phyloP scores from a whole-genome alignment of 1,140 invertebrate species.

The Copidosoma floridanum region DNA sequence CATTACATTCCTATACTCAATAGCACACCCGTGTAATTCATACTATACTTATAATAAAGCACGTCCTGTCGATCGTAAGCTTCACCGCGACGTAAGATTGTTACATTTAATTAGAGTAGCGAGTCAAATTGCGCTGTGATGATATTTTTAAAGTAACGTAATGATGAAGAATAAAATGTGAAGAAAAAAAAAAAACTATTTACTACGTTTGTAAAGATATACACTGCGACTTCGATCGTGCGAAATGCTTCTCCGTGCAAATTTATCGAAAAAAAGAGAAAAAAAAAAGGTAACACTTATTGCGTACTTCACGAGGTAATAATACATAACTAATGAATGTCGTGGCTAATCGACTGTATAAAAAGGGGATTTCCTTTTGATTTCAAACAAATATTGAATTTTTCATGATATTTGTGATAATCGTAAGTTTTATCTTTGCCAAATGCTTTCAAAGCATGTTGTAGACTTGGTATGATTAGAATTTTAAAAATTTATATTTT shows the following conservation, averaged over 20 bases:
- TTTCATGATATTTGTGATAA: too few relatives aligned
- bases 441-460: too few relatives aligned
- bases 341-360: not conserved
- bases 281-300: too few relatives aligned
- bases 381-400: not conserved
- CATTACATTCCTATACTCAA: slow-evolving; percentile 26
- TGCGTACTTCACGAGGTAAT: slow-evolving; percentile 24
- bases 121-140: slow-evolving; percentile 18
- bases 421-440: too few relatives aligned
- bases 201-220: slow-evolving; percentile 3
- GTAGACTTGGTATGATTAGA: too few relatives aligned
- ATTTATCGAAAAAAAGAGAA: not conserved
- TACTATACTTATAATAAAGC: slow-evolving; percentile 16
- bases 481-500: too few relatives aligned
- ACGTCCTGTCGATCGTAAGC: too few relatives aligned
- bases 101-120: slow-evolving; percentile 3
- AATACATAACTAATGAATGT: too few relatives aligned
- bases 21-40: slow-evolving; percentile 21
- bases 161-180: slow-evolving; percentile 1
- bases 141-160: too few relatives aligned
- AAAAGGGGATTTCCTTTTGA: not conserved
- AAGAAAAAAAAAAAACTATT: not conserved
- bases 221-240: slow-evolving; percentile 19
- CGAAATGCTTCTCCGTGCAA: slow-evolving; percentile 4
- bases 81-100: slow-evolving; percentile 22